Evolutionary conservation across 2,113 vertebrate species (phyloP).

Genomic region (Hippocampus mohnikei): DNA sequence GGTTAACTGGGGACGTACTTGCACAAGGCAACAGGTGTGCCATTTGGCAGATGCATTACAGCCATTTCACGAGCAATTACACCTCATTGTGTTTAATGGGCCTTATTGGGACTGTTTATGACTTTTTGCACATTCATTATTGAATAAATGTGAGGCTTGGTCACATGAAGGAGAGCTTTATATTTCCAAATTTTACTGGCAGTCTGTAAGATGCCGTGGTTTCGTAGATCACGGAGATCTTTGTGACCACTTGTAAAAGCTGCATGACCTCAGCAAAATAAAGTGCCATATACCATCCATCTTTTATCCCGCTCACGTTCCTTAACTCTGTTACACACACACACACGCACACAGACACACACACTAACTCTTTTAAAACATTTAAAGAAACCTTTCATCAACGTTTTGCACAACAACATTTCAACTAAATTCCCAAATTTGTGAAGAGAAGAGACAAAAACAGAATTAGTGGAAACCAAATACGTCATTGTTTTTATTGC

Average conservation of each 20-base stretch:
- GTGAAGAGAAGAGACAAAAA: conserved; percentile 11
- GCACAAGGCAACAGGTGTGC: conserved; percentile 50
- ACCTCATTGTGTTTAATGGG: conserved; percentile 41
- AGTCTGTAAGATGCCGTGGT: not conserved
- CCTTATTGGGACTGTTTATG: conserved; percentile 25
- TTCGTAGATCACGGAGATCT: not conserved
- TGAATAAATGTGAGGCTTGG: not conserved
- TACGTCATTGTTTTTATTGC: conserved; percentile 73
- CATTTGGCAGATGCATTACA: conserved; percentile 37
- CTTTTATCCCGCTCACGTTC: too few relatives aligned
- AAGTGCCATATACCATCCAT: too few relatives aligned
- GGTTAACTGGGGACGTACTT: conserved; percentile 20
- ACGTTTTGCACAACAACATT: too few relatives aligned
- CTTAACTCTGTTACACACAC: too few relatives aligned
- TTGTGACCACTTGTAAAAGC: too few relatives aligned
- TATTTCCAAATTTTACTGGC: not conserved
- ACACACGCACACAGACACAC: too few relatives aligned
- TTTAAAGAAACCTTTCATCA: too few relatives aligned
- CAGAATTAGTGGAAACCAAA: conserved; percentile 50
- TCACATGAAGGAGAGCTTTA: not conserved
- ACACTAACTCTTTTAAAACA: too few relatives aligned
- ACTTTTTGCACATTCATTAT: conserved; percentile 8
- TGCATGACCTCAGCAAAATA: too few relatives aligned
- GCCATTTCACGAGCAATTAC: conserved; percentile 59
- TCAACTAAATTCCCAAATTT: not conserved